A percentile compares a stretch with the other conserved stretches of the same genome.
phyloP scores from a whole-genome alignment of 2,113 vertebrate species.

The Myotis lucifugus region DNA sequence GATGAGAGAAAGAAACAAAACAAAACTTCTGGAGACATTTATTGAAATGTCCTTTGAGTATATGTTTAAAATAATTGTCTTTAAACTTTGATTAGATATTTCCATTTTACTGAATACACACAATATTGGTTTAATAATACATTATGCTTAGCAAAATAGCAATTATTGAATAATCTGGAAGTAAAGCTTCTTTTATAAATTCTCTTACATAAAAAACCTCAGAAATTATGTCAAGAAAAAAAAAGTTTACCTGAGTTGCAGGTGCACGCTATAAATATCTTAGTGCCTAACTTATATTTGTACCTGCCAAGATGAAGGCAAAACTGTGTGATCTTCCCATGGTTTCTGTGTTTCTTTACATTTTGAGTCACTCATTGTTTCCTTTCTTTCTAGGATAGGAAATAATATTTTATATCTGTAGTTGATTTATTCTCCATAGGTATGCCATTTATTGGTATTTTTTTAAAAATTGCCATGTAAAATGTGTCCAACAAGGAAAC shows the following conservation, averaged over 20 bases:
- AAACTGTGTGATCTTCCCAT: not conserved
- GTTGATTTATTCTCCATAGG: not conserved
- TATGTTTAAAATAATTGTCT: not conserved
- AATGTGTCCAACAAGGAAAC: constrained; percentile 23
- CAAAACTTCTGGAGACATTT: not conserved
- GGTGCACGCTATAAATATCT: constrained; percentile 43
- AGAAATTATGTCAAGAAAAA: constrained; percentile 31
- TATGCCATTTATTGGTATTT: constrained; percentile 25
- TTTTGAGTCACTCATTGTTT: not conserved
- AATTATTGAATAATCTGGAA: not conserved
- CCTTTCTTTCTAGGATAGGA: not conserved
- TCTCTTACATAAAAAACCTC: not conserved
- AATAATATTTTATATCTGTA: not conserved
- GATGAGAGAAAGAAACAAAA: not conserved
- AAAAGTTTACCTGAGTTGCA: constrained; percentile 17
- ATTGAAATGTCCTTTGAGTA: not conserved
- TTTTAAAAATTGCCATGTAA: not conserved
- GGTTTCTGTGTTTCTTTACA: not conserved
- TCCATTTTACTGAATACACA: not conserved
- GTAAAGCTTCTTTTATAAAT: not conserved
- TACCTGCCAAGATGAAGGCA: not conserved
- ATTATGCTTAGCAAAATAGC: not conserved
- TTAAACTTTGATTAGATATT: not conserved
- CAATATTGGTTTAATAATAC: not conserved
- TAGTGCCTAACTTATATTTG: not conserved